phyloP scores from a whole-genome alignment of 2,888 invertebrate genomes.

The Eupelmus urozonus region DNA sequence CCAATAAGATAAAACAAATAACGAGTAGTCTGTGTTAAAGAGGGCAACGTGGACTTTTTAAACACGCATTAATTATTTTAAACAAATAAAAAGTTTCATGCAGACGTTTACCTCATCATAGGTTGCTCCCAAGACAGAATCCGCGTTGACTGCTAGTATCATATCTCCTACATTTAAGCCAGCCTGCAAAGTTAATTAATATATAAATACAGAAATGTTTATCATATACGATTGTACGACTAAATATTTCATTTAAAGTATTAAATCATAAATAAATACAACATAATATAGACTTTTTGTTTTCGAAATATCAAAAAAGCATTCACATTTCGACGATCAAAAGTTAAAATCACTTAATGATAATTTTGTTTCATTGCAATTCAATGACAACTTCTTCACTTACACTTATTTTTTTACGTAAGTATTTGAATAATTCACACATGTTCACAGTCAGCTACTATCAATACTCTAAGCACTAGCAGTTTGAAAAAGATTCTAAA shows the following conservation, averaged over 20 bases:
- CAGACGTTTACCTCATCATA: conserved; percentile 85
- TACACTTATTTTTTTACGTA: conserved; percentile 11
- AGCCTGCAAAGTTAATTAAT: conserved; percentile 81
- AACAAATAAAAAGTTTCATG: not conserved
- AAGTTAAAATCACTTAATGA: too few species aligned
- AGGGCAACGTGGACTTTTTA: too few species aligned
- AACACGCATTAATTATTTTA: not conserved
- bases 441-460: not conserved
- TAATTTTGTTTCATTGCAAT: too few species aligned
- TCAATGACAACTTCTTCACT: not conserved
- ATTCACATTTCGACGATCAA: too few species aligned
- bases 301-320: not conserved
- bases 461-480: not conserved
- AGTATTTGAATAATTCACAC: conserved; percentile 34
- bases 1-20: too few species aligned
- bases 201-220: not conserved
- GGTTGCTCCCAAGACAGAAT: conserved; percentile 90
- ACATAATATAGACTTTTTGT: not conserved
- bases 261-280: too few species aligned
- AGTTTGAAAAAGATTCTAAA: too few species aligned
- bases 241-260: not conserved
- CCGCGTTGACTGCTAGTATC: conserved; percentile 96
- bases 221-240: not conserved
- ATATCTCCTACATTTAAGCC: conserved; percentile 98
- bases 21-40: too few species aligned